Evolutionary conservation across 2,113 vertebrate species (phyloP).

Genomic region (Clupea harengus): DNA sequence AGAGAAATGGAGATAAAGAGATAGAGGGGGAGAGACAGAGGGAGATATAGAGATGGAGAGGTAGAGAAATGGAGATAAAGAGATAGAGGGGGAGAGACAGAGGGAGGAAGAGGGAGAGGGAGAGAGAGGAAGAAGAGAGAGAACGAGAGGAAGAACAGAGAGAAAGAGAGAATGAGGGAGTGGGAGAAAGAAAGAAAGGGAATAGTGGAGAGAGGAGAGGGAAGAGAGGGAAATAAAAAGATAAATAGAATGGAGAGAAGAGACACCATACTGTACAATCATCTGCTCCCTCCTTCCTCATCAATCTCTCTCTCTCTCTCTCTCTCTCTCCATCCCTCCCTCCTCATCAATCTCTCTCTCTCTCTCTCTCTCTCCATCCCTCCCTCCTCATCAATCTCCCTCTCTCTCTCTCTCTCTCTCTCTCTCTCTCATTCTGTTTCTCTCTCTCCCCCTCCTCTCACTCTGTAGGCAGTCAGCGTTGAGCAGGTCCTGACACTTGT

Average conservation of each 20-base stretch:
- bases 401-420: background rate
- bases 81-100: background rate
- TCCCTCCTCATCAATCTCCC: too few relatives aligned
- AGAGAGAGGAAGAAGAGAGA: too few relatives aligned
- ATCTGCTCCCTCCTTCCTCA: too few relatives aligned
- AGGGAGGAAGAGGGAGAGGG: background rate
- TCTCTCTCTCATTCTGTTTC: background rate
- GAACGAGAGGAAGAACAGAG: too few relatives aligned
- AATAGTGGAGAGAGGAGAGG: background rate
- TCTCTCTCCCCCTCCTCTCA: conserved; percentile 59
- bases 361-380: too few relatives aligned
- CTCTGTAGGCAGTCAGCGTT: conserved; percentile 96
- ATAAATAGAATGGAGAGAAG: background rate
- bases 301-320: too few relatives aligned
- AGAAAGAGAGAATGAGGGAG: too few relatives aligned
- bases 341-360: too few relatives aligned
- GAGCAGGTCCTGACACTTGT: conserved; percentile 96
- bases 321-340: too few relatives aligned
- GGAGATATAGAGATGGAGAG: conserved; percentile 1
- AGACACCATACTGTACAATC: too few relatives aligned
- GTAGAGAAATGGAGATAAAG: background rate
- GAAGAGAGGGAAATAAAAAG: background rate
- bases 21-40: background rate
- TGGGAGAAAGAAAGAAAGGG: background rate
- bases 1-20: background rate